Evolutionary conservation across 2,797 vertebrate genomes (phyloP), one percentile per base, ranked within the genome.

Genomic region (Clarias platycephalus): DNA sequence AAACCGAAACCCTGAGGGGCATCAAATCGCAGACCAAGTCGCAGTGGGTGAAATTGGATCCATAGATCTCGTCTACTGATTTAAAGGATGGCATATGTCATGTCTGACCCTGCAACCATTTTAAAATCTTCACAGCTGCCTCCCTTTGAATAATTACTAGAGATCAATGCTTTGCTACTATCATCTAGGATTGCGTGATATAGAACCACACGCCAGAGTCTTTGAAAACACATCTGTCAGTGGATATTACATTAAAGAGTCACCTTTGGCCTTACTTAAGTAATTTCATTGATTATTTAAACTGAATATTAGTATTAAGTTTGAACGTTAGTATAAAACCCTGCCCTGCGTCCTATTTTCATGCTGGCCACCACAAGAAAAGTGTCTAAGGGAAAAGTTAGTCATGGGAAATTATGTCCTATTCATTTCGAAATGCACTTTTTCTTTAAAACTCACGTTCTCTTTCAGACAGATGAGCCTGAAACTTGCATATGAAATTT

Each of bases 41-140:
- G 90, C 91, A 92, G 88, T 88, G 91, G 87, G 88, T 90, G 92
- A 93, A 94, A 95, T 79, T 57, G 24, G 90, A 94, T 93, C 89
- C 89, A 88, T 85, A 86, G 90, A 90, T 90, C 84, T 88, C 88
- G 93, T 86, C 90, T 88, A 91, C 88, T 86, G 83, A 89, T 89
- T 88, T 74, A 85, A 86, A 74, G 82, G 81, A 66, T 85, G 64
- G 83, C 92, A 91, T 94, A 91, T 93, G 90, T 92, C 91, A 88
- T 88, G 62, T 67, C 82, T 86, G 66, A 64, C 49, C 70, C 83
- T 71, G 34, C 89, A 62, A 85, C 85, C 87, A 89, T 80, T 89
- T 91, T 87, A 81, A 90, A 80, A 89, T 87, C 87, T 74, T 82
- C 76, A 82, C 71, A 81, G 85, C 74, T 26, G 60, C 63, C 64